phyloP scores from a whole-genome alignment of 2,888 invertebrate genomes.

The Deilephila elpenor region DNA sequence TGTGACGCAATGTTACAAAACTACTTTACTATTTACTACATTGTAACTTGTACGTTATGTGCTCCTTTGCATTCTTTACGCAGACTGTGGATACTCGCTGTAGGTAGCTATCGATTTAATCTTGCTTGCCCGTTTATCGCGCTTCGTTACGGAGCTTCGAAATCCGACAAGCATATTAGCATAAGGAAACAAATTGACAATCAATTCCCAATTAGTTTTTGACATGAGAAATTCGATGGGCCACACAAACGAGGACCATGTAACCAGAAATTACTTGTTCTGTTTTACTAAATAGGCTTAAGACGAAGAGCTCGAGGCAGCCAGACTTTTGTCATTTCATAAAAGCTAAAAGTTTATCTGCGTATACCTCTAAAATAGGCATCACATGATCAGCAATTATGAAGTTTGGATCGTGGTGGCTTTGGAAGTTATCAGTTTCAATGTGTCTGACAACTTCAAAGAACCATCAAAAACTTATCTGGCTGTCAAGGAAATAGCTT shows the following conservation, averaged over 20 bases:
- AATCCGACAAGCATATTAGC: not conserved
- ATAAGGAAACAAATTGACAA: not conserved
- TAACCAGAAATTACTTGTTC: not conserved
- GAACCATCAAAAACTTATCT: no score
- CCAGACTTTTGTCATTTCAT: no score
- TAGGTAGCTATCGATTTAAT: not conserved
- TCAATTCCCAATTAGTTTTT: not conserved
- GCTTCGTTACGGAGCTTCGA: not conserved
- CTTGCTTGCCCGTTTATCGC: not conserved
- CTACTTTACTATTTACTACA: conserved; percentile 32
- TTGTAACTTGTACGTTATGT: not conserved
- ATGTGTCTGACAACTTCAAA: no score
- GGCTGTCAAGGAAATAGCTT: no score
- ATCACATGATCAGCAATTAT: no score
- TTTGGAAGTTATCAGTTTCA: no score
- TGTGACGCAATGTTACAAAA: conserved; percentile 58
- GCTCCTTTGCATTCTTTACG: not conserved
- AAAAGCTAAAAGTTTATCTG: no score
- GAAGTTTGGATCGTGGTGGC: no score
- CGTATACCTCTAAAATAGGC: no score
- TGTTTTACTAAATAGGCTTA: not conserved
- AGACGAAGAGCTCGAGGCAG: no score
- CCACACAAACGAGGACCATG: not conserved
- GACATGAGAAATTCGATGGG: not conserved
- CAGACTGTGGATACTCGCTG: not conserved